Evolutionary conservation across 2,888 invertebrate species (phyloP), one percentile per base, ranked within the genome.

Genomic region (Pyrocoelia pectoralis): DNA sequence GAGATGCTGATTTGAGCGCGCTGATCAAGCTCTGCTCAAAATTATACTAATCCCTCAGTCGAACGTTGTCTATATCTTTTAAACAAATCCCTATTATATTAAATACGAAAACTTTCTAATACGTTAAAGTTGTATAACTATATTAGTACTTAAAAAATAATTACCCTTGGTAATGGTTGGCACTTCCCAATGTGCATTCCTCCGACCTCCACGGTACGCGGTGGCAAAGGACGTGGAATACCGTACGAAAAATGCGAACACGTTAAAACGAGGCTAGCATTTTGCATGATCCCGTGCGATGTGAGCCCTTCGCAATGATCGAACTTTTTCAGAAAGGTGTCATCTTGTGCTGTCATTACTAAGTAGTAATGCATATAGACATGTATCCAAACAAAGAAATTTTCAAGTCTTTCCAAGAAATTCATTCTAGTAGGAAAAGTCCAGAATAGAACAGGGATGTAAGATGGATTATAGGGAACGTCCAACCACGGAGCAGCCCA

Each of bases 121-220:
- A n/a, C n/a, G n/a, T n/a, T n/a, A n/a, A n/a, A n/a, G n/a, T n/a
- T n/a, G n/a, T n/a, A n/a, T n/a, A n/a, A n/a, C n/a, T n/a, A n/a
- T n/a, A n/a, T n/a, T n/a, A n/a, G n/a, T n/a, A n/a, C n/a, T n/a
- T n/a, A n/a, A 24, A 24, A 24, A 24, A 24, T 24, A n/a, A 24
- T 24, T 71, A 76, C 75, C 68, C 69, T n/a, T 24, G 77, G 75
- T 52, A 76, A 33, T 9, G 18, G 41, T 33, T 72, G 70, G 4
- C 56, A 74, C 38, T 79, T 75, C 61, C 77, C 75, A 17, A 86
- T 75, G 76, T 85, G 85, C 56, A 85, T 78, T 18, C 86, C 86
- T 33, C 84, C 85, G 2, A 86, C 81, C 76, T 86, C 85, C 1
- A 85, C 79, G 9, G 84, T 74, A 17, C 79, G 79, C 0, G 85